Evolutionary conservation across 2,797 vertebrate species (phyloP).

Genomic region (Leptodactylus fallax): DNA sequence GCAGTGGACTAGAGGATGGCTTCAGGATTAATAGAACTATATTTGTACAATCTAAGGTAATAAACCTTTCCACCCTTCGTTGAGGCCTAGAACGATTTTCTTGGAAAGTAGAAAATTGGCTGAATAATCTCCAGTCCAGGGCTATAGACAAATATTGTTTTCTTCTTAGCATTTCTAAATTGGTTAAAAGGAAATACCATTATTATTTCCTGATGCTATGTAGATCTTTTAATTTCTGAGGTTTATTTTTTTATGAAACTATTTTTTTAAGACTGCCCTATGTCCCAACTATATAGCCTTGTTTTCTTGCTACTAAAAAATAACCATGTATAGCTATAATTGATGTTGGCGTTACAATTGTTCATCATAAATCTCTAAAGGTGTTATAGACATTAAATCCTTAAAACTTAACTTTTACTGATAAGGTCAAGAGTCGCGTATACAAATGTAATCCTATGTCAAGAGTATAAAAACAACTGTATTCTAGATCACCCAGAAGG

Average conservation of each 20-base stretch:
- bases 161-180: neutral
- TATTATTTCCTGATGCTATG: neutral
- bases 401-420: no score
- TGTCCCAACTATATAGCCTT: neutral
- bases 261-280: neutral
- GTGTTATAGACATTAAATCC: no score
- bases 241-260: neutral
- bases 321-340: no score
- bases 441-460: no score
- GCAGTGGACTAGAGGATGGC: constrained; percentile 15
- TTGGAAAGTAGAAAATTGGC: neutral
- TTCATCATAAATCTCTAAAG: no score
- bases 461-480: no score
- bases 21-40: constrained; percentile 20
- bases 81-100: neutral
- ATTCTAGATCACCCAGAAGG: no score
- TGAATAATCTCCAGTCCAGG: neutral
- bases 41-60: neutral
- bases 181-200: neutral
- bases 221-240: neutral
- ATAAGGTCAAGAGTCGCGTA: no score
- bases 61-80: constrained; percentile 6
- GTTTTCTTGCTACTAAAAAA: no score
- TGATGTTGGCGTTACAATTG: no score
- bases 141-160: neutral